A percentile compares a stretch with the other conserved stretches of the same genome.
These are phyloP conservation scores for Cyclophora albipunctata DNA, from an alignment of 2,888 invertebrate species.

Conservation along the genomic window DNA sequence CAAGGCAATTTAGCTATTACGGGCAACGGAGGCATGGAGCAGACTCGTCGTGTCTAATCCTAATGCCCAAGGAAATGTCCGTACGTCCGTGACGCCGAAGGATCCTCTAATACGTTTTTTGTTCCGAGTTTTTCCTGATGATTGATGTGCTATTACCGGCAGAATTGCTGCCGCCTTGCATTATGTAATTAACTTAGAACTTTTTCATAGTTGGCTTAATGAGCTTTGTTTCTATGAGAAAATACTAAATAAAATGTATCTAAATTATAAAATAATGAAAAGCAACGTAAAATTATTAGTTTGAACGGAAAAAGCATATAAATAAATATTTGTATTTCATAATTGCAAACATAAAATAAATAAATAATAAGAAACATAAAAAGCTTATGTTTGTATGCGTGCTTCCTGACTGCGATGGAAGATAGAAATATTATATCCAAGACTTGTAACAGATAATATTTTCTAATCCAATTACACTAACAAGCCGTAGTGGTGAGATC, in stretches of 20 bases:
- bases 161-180: conserved; percentile 5
- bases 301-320: too few relatives aligned
- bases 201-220: too few relatives aligned
- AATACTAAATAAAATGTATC: too few relatives aligned
- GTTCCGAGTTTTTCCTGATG: conserved; percentile 16
- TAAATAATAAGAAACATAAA: too few relatives aligned
- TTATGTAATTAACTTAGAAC: too few relatives aligned
- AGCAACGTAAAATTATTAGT: too few relatives aligned
- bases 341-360: too few relatives aligned
- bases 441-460: neutral
- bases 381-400: too few relatives aligned
- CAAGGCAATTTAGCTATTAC: conserved; percentile 43
- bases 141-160: conserved; percentile 18
- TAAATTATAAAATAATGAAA: too few relatives aligned
- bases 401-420: neutral
- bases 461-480: conserved; percentile 9
- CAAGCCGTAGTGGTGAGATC: conserved; percentile 1
- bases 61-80: conserved; percentile 9
- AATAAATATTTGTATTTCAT: too few relatives aligned
- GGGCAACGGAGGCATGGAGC: conserved; percentile 15
- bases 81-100: conserved; percentile 13
- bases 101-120: conserved; percentile 19
- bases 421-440: neutral
- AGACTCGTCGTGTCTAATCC: conserved; percentile 19
- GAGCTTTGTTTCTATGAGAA: too few relatives aligned